Evolutionary conservation across 23 tunicate genomes (phyloP).

Genomic region (Aplidium turbinatum): DNA sequence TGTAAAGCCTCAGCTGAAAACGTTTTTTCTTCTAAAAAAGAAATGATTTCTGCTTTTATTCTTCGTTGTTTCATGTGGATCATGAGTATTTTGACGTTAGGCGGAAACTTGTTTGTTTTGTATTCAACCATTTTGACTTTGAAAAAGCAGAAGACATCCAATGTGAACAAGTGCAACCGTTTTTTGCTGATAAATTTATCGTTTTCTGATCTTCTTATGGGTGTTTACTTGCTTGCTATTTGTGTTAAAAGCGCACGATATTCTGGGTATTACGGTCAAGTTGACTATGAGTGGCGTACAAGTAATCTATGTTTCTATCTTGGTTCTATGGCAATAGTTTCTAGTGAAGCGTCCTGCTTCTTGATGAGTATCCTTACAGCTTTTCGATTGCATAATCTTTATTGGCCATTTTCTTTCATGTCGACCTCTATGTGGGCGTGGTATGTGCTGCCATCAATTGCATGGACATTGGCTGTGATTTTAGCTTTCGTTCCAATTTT

Average conservation of each 20-base stretch:
- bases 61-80: slow-evolving; percentile 6
- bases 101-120: slow-evolving; percentile 8
- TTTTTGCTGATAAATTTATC: slow-evolving; percentile 41
- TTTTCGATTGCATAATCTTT: slow-evolving; percentile 7
- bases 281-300: slow-evolving; percentile 31
- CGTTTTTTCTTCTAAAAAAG: slow-evolving; percentile 20
- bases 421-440: not conserved
- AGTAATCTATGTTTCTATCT: slow-evolving; percentile 8
- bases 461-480: slow-evolving; percentile 16
- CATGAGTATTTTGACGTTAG: not conserved
- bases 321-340: slow-evolving; percentile 21
- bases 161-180: not conserved
- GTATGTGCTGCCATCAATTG: not conserved
- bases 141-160: not conserved
- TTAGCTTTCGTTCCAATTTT: slow-evolving; percentile 28
- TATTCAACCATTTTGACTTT: not conserved
- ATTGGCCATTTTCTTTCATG: not conserved
- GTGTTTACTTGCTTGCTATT: slow-evolving; percentile 39
- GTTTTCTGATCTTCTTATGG: slow-evolving; percentile 48
- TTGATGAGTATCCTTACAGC: slow-evolving; percentile 18
- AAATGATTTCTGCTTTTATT: slow-evolving; percentile 13
- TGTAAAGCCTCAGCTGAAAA: not conserved
- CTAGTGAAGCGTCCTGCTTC: slow-evolving; percentile 35
- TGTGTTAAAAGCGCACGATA: slow-evolving; percentile 10
- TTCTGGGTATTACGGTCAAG: slow-evolving; percentile 26